Conservation (phyloP, 1,140 invertebrate species). For the Hycleus phaleratus region DNA sequence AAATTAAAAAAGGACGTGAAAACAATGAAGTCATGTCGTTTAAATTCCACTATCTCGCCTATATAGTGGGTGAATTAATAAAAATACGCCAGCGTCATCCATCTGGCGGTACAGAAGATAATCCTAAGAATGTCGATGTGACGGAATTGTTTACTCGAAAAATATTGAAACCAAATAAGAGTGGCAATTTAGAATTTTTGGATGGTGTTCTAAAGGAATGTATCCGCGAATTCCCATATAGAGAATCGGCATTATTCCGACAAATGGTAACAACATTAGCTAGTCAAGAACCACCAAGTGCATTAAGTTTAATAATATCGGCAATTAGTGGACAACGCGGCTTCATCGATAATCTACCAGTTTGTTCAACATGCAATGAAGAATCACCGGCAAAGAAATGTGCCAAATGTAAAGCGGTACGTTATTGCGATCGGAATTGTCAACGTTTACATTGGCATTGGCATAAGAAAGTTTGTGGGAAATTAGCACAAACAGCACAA, state of each 20-base stretch:
- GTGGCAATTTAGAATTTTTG: constrained; percentile 70
- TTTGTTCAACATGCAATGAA: constrained; percentile 84
- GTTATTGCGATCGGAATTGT: constrained; percentile 91
- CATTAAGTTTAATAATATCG: constrained; percentile 66
- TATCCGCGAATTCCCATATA: constrained; percentile 79
- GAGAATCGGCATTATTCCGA: constrained; percentile 77
- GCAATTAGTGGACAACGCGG: constrained; percentile 85
- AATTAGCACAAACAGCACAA: constrained; percentile 40
- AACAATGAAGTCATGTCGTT: constrained; percentile 89
- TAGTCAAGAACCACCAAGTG: constrained; percentile 60
- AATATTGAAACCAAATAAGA: constrained; percentile 66
- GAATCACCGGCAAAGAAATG: constrained; percentile 87
- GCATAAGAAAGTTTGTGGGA: constrained; percentile 82
- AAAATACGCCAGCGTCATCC: constrained; percentile 41
- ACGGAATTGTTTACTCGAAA: constrained; percentile 66
- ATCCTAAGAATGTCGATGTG: constrained; percentile 59
- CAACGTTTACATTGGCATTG: constrained; percentile 93
- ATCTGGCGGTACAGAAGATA: constrained; percentile 34
- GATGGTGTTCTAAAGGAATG: constrained; percentile 77
- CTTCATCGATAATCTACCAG: constrained; percentile 59
- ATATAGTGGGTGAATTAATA: constrained; percentile 64
- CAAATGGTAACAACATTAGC: constrained; percentile 70
- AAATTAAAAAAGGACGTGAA: constrained; percentile 77
- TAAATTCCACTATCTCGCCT: constrained; percentile 82
- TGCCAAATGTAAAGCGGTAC: constrained; percentile 87